These are phyloP conservation scores for Agriopis leucophaearia DNA, from an alignment of 2,888 invertebrate species.

Conservation along the genomic window DNA sequence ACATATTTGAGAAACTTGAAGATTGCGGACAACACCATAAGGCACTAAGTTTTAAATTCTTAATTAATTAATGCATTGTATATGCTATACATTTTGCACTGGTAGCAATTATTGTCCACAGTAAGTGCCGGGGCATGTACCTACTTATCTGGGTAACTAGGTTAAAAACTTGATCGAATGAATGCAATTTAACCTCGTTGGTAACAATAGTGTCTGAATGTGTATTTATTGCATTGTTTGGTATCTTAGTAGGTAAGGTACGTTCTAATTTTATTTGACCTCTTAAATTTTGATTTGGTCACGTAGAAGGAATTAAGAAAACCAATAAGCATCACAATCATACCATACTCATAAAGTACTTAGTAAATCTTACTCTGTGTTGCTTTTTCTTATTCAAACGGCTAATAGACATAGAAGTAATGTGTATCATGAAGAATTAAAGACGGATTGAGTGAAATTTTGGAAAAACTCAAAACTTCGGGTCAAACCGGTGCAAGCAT, in stretches of 20 bases:
- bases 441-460: too few species aligned
- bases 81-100: neutral
- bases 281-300: neutral
- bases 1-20: neutral
- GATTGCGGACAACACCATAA: neutral
- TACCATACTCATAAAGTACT: neutral
- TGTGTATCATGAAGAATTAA: too few species aligned
- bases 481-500: too few species aligned
- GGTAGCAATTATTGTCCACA: constrained; percentile 12
- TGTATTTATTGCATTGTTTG: constrained; percentile 9
- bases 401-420: neutral
- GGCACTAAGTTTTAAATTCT: neutral
- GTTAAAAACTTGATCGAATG: constrained; percentile 12
- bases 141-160: constrained; percentile 19
- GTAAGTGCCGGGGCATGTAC: constrained; percentile 18
- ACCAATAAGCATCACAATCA: neutral
- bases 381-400: neutral
- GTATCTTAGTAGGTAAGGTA: neutral
- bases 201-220: constrained; percentile 9
- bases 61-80: neutral
- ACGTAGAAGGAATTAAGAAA: neutral
- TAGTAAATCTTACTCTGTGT: too few species aligned
- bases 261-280: neutral
- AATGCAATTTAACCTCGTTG: constrained; percentile 12
- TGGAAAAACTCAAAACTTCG: too few species aligned